Base-by-base conservation (phyloP, 1,140 invertebrate species). In the Popillia japonica region DNA sequence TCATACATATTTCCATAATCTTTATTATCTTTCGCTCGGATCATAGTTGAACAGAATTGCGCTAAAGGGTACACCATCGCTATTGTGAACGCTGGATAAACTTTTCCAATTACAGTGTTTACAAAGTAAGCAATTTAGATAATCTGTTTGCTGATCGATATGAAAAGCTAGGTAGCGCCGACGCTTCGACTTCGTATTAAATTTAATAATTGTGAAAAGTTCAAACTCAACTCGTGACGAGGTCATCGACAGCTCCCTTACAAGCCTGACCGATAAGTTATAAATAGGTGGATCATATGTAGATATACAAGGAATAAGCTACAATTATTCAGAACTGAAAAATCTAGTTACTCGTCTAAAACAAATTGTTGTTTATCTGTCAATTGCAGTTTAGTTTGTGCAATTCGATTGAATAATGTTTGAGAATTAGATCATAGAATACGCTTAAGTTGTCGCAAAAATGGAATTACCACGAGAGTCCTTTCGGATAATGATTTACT, bases 51-150 rank as follows among this genome's bases (percentile, higher is more conserved):
- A 23, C 10, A 4, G 74, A 40, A 27, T 48, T 22, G 41, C 22
- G 40, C 17, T 11, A 48, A 44, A 48, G 20, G 74, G 72, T 6
- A 42, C 14, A 34, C 1, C 40, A 7, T 20, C 72, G 74, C 40
- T 40, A 55, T 75, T 75, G 74, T 75, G n/a, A 48, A 78, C 11
- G n/a, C 61, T 4, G 79, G 77, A 79, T 78, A 80, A 83, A 83
- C 80, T 83, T 83, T 83, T 83, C 82, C 82, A 83, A 83, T 82
- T 83, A 82, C 79, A 80, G 78, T 83, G 82, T 83, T 83, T 83
- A 81, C 80, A 82, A 80, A 83, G 81, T 82, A 83, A 83, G 80
- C 82, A 83, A 82, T 83, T 82, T 83, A 82, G 82, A 83, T 83
- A 83, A 83, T 83, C 82, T 83, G 82, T 83, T 83, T 83, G 78